Evolutionary conservation across 2,797 vertebrate species (phyloP).

Genomic region (Arnoldichthys spilopterus): DNA sequence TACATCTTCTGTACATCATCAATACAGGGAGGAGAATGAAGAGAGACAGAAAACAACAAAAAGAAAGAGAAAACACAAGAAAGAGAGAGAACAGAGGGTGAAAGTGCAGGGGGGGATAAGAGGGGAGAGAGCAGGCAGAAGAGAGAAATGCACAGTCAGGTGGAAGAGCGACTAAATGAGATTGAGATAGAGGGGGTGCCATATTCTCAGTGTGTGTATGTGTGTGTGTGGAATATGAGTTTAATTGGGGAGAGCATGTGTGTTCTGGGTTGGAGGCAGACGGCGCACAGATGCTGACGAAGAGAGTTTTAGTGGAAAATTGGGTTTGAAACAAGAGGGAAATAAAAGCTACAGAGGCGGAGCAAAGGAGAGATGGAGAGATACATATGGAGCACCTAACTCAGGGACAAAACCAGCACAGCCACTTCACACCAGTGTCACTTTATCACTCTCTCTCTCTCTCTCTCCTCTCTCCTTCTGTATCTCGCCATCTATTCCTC

Average conservation of each 20-base stretch:
- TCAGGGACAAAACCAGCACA: conserved; percentile 64
- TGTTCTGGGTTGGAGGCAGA: conserved; percentile 45
- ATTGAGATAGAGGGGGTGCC: conserved; percentile 44
- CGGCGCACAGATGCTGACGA: conserved; percentile 68
- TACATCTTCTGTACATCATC: conserved; percentile 27
- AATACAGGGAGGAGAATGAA: conserved; percentile 6
- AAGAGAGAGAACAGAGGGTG: not conserved
- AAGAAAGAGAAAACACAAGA: not conserved
- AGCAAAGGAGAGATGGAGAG: conserved; percentile 60
- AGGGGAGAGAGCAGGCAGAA: not conserved
- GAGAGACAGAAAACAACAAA: not conserved
- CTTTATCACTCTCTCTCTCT: conserved; percentile 16
- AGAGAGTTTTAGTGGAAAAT: conserved; percentile 67
- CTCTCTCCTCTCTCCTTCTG: not conserved
- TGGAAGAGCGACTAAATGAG: conserved; percentile 47
- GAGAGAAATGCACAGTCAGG: conserved; percentile 38
- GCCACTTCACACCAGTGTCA: conserved; percentile 69
- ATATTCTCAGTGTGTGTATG: conserved; percentile 15
- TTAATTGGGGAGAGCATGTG: conserved; percentile 4
- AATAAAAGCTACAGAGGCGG: conserved; percentile 72
- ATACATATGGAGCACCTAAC: conserved; percentile 61
- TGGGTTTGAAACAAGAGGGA: conserved; percentile 73
- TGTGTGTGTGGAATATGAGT: not conserved
- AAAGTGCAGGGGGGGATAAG: conserved; percentile 31
- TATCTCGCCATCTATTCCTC: not conserved